Base-by-base conservation (phyloP, 2,888 invertebrate genomes). In the Nomada fabriciana region DNA sequence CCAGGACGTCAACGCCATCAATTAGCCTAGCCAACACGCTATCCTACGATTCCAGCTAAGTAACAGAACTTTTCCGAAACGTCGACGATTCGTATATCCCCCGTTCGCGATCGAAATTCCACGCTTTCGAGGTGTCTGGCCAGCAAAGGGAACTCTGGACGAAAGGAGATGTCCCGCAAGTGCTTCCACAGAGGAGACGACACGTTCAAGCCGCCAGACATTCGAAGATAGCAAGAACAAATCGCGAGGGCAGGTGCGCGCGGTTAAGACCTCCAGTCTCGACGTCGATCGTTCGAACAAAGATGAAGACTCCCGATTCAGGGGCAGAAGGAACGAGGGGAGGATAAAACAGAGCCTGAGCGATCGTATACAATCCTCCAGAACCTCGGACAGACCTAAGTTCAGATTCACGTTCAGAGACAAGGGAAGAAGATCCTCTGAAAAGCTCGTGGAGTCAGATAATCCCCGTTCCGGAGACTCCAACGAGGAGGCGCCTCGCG, bases 201-300 rank as follows among this genome's bases (percentile, higher is more conserved):
- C 85, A 87, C 88, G 72, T 91, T 89, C 87, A 73, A 89, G 70
- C 92, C 92, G 65, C 92, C 92, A 75, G 92, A 92, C 76, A 91
- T 93, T 72, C 79, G 78, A 59, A 91, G 91, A 91, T 92, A 92
- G 88, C 89, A 82, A 77, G 59, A 29, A 36, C 11, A 80, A 59
- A n/a, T 25, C 72, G 25, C 20, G 29, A 29, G 20, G 57, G 18
- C 71, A 53, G 18, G 18, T 68, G 36, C 55, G 70, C 36, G 57
- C 25, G 36, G 29, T 15, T 4, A n/a, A 47, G n/a, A 67, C 67
- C 60, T 79, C 65, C 23, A 59, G 29, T 25, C 71, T 53, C 55
- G 60, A 50, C 68, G 23, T 61, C 47, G 70, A 71, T n/a, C 25
- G 50, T 63, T 65, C 68, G 42, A 9, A 18, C 18, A 25, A 65